A percentile compares a stretch with the other conserved stretches of the same genome.
Conservation (phyloP, 1,140 invertebrate genomes). For the Archivesica marissinica region DNA sequence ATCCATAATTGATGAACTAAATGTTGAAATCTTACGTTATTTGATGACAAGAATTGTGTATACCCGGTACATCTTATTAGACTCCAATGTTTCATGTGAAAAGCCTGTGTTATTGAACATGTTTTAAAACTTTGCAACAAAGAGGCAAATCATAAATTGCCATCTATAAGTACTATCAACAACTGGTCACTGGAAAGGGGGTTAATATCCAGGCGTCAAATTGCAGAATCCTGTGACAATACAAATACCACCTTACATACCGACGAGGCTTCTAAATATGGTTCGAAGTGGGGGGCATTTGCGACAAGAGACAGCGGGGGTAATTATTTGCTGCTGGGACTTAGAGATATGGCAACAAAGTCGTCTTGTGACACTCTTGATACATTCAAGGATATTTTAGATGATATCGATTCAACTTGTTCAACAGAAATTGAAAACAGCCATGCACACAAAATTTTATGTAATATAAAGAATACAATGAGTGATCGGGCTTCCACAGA, state of each 20-base stretch:
- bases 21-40: too few species aligned
- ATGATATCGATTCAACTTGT: constrained; percentile 15
- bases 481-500: constrained; percentile 59
- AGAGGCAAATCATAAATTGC: constrained; percentile 30
- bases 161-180: constrained; percentile 13
- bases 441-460: neutral
- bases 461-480: constrained; percentile 52
- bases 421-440: neutral
- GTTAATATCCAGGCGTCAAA: constrained; percentile 28
- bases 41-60: too few species aligned
- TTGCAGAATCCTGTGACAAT: neutral
- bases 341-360: constrained; percentile 46
- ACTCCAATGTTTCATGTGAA: neutral
- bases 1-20: too few species aligned
- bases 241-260: constrained; percentile 16
- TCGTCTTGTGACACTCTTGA: neutral
- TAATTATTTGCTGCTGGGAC: neutral
- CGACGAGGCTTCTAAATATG: constrained; percentile 43
- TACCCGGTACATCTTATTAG: too few species aligned
- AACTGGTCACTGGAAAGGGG: constrained; percentile 37
- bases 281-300: constrained; percentile 4
- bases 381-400: constrained; percentile 35
- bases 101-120: constrained; percentile 6
- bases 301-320: neutral
- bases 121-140: neutral